phyloP scores from a whole-genome alignment of 2,113 vertebrate species.

The Acrocephalus arundinaceus region DNA sequence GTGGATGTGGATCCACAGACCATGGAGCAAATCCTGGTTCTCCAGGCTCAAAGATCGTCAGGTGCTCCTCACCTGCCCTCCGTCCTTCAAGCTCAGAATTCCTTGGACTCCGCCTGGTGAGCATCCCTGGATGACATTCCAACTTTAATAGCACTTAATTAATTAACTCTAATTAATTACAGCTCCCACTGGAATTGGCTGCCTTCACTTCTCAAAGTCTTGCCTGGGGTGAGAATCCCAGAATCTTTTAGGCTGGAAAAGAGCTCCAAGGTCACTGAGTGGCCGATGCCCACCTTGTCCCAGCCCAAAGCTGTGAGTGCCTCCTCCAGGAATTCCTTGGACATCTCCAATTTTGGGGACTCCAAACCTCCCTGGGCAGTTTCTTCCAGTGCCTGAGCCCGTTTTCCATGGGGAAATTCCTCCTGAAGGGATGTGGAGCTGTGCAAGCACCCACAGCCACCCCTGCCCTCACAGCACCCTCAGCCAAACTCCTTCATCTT shows the following conservation, averaged over 20 bases:
- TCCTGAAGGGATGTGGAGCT: neutral
- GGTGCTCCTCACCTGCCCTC: neutral
- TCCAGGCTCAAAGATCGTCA: rapidly evolving
- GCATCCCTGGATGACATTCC: neutral
- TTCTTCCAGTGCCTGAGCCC: rapidly evolving
- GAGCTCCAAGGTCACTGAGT: neutral
- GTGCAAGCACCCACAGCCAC: neutral
- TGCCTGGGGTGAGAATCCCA: neutral
- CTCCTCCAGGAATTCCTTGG: neutral
- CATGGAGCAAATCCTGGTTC: neutral
- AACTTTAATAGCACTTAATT: rapidly evolving
- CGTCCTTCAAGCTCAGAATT: neutral
- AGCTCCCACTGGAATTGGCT: neutral
- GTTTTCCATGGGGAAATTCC: neutral
- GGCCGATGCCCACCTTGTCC: neutral
- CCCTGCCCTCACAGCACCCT: neutral
- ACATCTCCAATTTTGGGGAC: neutral
- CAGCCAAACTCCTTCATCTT: neutral
- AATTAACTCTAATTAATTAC: neutral
- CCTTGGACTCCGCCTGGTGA: neutral
- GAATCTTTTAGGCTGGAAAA: neutral
- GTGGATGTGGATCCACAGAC: neutral
- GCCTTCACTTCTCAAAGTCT: neutral
- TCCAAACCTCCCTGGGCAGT: neutral
- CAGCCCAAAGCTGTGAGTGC: neutral